These are phyloP conservation scores for Mohoua ochrocephala DNA, from an alignment of 2,113 vertebrate species.

Conservation along the genomic window DNA sequence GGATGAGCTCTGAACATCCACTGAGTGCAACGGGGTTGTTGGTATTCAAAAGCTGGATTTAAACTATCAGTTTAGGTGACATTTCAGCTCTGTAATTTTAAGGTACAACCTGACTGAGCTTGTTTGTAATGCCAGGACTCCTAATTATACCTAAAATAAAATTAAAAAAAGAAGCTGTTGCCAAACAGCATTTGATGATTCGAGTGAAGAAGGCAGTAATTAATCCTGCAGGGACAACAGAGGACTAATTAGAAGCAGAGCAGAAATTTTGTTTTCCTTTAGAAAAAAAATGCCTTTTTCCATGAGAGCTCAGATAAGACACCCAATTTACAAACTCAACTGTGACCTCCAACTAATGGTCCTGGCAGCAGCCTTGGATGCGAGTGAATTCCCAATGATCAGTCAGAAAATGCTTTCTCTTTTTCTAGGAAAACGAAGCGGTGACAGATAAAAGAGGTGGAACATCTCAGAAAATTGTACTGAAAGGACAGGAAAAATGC, in stretches of 20 bases:
- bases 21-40: background rate
- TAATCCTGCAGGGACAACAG: conserved; percentile 57
- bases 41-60: background rate
- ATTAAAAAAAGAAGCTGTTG: background rate
- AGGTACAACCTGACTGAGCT: background rate
- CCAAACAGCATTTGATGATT: conserved; percentile 37
- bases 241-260: conserved; percentile 36
- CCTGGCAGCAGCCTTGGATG: background rate
- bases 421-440: background rate
- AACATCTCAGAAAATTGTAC: background rate
- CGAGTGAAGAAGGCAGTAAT: conserved; percentile 12
- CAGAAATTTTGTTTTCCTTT: conserved; percentile 4
- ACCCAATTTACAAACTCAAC: conserved; percentile 2
- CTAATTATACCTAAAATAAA: conserved; percentile 9
- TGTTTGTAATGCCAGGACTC: background rate
- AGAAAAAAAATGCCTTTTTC: background rate
- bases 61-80: background rate
- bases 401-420: background rate
- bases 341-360: background rate
- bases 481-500: background rate
- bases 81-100: background rate
- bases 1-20: background rate
- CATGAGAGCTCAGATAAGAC: background rate
- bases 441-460: background rate
- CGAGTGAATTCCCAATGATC: background rate